A percentile compares a stretch with the other conserved stretches of the same genome.
Evolutionary conservation across 2,797 vertebrate species (phyloP).

Genomic region (Notamacropus eugenii): DNA sequence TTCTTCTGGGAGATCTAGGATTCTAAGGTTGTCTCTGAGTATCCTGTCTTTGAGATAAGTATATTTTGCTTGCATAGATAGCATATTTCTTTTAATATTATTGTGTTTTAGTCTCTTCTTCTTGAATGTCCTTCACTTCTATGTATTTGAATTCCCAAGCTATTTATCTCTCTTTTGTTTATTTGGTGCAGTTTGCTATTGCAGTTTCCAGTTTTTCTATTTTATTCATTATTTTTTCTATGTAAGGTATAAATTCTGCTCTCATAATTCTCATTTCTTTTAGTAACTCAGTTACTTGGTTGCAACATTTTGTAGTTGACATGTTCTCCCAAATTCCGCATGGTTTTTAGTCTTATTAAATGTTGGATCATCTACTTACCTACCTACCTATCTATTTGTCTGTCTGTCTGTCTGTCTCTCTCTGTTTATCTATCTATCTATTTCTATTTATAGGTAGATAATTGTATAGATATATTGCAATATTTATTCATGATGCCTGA

Average conservation of each 20-base stretch:
- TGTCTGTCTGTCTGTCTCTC: too few species aligned
- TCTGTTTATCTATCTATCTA: too few species aligned
- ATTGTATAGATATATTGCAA: too few species aligned
- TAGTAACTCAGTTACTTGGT: not conserved
- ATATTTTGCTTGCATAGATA: not conserved
- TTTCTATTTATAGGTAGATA: too few species aligned
- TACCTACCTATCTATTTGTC: too few species aligned
- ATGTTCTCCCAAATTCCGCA: not conserved
- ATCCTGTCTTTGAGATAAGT: not conserved
- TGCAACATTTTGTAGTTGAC: not conserved
- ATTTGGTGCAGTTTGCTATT: not conserved
- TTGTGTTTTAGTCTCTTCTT: not conserved
- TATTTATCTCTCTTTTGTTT: not conserved
- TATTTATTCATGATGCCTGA: not conserved
- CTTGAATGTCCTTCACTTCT: not conserved
- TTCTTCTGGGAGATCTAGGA: not conserved
- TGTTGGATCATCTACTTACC: not conserved
- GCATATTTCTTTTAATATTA: not conserved
- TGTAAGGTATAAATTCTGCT: not conserved
- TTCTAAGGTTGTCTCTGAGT: not conserved
- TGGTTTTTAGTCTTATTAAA: not conserved
- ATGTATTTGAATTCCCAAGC: not conserved
- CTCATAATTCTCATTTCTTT: not conserved
- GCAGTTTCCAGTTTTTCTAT: not conserved
- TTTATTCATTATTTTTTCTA: not conserved